A percentile compares a stretch with the other conserved stretches of the same genome.
These are phyloP conservation scores for Palythoa grandiflora DNA, from an alignment of 92 coral and sea anemone genomes.

Conservation along the genomic window DNA sequence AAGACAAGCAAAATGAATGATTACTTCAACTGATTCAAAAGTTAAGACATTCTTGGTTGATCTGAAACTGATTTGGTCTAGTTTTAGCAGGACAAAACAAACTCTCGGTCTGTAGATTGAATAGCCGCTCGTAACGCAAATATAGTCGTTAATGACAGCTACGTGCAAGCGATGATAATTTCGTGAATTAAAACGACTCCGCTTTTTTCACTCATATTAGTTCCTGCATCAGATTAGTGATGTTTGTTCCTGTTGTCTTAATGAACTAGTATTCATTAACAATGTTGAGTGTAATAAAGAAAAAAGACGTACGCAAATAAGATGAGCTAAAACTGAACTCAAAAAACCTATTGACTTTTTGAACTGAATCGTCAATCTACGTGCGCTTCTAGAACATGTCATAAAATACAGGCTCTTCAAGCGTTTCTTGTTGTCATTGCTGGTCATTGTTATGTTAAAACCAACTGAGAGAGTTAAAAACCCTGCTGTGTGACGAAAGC, in stretches of 20 bases:
- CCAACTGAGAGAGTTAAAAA: background rate
- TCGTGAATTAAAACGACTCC: background rate
- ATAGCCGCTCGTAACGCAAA: background rate
- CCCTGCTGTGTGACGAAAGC: background rate
- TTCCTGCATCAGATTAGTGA: background rate
- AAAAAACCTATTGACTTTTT: background rate
- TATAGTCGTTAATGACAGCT: background rate
- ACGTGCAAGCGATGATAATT: background rate
- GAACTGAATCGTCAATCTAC: background rate
- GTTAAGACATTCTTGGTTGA: too few species aligned
- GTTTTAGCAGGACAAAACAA: too few species aligned
- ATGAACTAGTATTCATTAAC: background rate
- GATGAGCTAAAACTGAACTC: background rate
- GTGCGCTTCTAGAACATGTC: background rate
- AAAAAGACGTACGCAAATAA: background rate
- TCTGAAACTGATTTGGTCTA: too few species aligned
- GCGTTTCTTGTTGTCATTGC: too few species aligned
- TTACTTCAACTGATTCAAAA: too few species aligned
- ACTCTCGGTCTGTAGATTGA: too few species aligned
- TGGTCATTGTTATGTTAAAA: background rate
- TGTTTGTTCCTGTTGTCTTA: conserved; percentile 5
- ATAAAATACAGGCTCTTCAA: too few species aligned
- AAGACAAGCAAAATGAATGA: too few species aligned
- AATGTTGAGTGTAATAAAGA: background rate
- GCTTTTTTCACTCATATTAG: background rate